Evolutionary conservation across 2,113 vertebrate species (phyloP).

Genomic region (Heterotilapia buettikoferi): DNA sequence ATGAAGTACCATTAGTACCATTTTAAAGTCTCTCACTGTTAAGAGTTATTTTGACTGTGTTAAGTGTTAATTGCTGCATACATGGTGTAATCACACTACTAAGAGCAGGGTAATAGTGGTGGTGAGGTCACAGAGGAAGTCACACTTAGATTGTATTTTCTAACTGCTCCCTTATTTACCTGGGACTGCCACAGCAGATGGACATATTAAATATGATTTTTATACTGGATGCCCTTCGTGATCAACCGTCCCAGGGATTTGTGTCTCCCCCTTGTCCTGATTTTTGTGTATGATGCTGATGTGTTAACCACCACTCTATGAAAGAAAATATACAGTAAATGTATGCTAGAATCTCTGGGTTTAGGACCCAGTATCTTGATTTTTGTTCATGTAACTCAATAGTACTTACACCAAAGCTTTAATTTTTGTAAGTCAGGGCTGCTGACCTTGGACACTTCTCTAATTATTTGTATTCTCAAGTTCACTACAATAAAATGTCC

Average conservation of each 20-base stretch:
- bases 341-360: neutral
- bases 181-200: neutral
- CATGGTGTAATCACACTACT: neutral
- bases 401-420: neutral
- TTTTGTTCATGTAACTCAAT: neutral
- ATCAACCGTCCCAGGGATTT: neutral
- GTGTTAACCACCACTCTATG: neutral
- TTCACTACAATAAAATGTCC: neutral
- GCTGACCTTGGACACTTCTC: neutral
- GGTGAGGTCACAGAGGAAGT: neutral
- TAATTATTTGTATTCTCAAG: neutral
- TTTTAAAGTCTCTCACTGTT: constrained; percentile 21
- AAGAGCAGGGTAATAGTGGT: neutral
- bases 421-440: neutral
- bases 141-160: neutral
- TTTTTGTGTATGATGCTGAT: neutral
- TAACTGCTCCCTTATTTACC: neutral
- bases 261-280: neutral
- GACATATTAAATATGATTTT: neutral
- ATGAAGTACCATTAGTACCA: neutral
- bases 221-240: neutral
- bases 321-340: neutral
- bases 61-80: neutral
- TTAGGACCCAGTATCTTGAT: neutral
- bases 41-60: neutral